phyloP scores from a whole-genome alignment of 64 coral and sea anemone genomes.

The Cladopsammia gracilis region DNA sequence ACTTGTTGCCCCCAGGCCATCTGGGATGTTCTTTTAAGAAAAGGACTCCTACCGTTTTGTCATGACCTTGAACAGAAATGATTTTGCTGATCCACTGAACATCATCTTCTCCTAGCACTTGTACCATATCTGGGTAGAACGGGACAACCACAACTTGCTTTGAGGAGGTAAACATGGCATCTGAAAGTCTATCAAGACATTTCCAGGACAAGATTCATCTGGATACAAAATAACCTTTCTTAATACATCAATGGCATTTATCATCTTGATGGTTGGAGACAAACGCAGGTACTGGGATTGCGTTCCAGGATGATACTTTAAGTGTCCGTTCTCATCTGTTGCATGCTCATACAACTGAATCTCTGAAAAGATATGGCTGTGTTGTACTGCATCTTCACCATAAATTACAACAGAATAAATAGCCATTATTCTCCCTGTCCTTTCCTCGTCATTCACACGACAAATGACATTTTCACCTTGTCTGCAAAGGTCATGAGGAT shows the following conservation, averaged over 20 bases:
- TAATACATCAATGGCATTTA: constrained; percentile 55
- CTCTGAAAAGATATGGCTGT: constrained; percentile 66
- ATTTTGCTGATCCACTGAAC: constrained; percentile 62
- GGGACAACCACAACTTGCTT: constrained; percentile 72
- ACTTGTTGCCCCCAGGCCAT: constrained; percentile 70
- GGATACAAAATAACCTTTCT: constrained; percentile 78
- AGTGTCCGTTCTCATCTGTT: constrained; percentile 56
- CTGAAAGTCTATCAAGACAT: constrained; percentile 73
- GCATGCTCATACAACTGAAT: constrained; percentile 62
- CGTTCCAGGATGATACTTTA: constrained; percentile 61
- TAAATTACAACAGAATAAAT: constrained; percentile 59
- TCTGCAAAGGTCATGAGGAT: constrained; percentile 37
- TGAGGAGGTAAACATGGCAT: constrained; percentile 53
- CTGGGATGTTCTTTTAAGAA: constrained; percentile 88
- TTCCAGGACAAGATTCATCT: constrained; percentile 37
- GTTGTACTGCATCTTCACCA: constrained; percentile 41
- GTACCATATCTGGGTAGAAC: constrained; percentile 49
- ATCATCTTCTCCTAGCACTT: constrained; percentile 36
- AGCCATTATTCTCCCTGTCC: constrained; percentile 55
- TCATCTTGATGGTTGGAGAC: constrained; percentile 54
- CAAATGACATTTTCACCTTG: constrained; percentile 66
- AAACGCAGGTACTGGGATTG: constrained; percentile 56
- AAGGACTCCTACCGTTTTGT: constrained; percentile 69
- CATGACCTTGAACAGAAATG: constrained; percentile 54
- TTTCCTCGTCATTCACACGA: constrained; percentile 45